Evolutionary conservation across 1,140 invertebrate genomes (phyloP), one percentile per base, ranked within the genome.

Genomic region (Dinoponera quadriceps): DNA sequence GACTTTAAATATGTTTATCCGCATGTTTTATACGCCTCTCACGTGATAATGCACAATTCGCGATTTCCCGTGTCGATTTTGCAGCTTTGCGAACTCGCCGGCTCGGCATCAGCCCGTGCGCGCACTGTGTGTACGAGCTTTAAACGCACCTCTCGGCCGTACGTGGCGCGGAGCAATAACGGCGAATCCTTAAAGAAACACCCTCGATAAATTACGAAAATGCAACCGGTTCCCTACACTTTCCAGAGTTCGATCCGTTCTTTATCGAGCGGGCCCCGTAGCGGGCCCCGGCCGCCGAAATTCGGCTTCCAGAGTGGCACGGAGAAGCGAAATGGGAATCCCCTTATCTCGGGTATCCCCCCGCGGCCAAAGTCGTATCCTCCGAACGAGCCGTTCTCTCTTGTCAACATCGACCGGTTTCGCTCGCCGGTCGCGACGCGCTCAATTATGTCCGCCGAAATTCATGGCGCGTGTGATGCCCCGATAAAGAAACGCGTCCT

Each of bases 1-100:
- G 73, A 83, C 86, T 87, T 90, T 89, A 90, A 89, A 87, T 86
- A 86, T 84, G 90, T 91, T 91, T 91, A 91, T 89, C 88, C 84
- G 74, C 85, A 75, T 90, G 87, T 88, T 91, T 89, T 85, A 91
- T 88, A n/a, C n/a, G 75, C 73, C 62, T 49, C 83, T 80, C 85
- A 74, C 74, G 84, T 83, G 90, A 87, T 90, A 91, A 89, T 89
- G 82, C 88, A 85, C n/a, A n/a, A 88, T 83, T 91, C 88, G 69
- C 85, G 83, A 87, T 88, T 90, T 69, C 65, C 60, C 69, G 68
- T 86, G 85, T 82, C 85, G 83, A 78, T 89, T 88, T 90, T 87
- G 78, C 62, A 62, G 55, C 69, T 69, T 86, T 51, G 65, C 27
- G 78, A 81, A 20, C 59, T 75, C 63, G 75, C 65, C 57, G 49